Conservation (phyloP, 2,888 invertebrate species). For the Harpalus rufipes region DNA sequence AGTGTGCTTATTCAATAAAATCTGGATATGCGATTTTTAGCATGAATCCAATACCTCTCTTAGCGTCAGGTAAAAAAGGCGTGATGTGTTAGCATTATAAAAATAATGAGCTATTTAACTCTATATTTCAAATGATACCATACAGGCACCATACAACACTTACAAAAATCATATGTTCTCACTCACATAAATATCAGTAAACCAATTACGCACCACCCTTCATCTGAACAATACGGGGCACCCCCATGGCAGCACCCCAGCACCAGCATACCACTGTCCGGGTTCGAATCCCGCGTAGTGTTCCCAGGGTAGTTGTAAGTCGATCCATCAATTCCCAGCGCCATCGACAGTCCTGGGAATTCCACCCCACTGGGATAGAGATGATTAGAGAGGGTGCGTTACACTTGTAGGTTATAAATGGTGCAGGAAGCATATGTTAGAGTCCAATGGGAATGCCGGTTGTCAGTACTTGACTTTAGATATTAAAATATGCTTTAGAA, state of each 20-base stretch:
- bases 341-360: constrained; percentile 62
- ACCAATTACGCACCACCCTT: constrained; percentile 9
- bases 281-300: constrained; percentile 29
- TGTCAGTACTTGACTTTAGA: neutral
- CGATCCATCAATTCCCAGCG: constrained; percentile 56
- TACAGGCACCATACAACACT: too few relatives aligned
- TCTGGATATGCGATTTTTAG: too few relatives aligned
- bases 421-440: constrained; percentile 17
- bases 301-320: constrained; percentile 64
- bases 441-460: neutral
- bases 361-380: constrained; percentile 43
- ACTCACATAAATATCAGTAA: constrained; percentile 21
- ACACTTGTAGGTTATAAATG: constrained; percentile 12
- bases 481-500: neutral
- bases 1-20: too few relatives aligned
- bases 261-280: constrained; percentile 3
- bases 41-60: too few relatives aligned
- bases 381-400: constrained; percentile 16
- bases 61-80: too few relatives aligned
- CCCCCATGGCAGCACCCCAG: constrained; percentile 8
- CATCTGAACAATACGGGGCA: constrained; percentile 5
- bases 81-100: too few relatives aligned
- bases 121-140: too few relatives aligned
- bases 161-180: constrained; percentile 27
- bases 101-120: too few relatives aligned